Conservation (phyloP, 2,113 vertebrate species). For the Bubalus kerabau region DNA sequence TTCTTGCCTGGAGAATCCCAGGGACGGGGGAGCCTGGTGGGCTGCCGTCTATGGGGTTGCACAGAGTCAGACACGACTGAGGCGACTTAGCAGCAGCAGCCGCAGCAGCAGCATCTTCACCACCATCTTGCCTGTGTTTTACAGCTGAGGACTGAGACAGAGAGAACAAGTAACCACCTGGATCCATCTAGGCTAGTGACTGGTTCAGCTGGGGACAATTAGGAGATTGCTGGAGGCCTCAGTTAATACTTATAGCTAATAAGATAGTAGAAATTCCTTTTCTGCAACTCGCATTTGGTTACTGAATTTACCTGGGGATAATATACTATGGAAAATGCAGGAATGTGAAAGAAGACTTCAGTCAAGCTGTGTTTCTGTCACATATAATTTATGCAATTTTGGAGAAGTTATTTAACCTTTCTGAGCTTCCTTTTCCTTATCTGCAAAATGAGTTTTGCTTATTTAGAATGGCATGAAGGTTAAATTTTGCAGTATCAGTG, state of each 20-base stretch:
- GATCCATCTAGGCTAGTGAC: background rate
- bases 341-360: background rate
- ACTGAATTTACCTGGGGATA: background rate
- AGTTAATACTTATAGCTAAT: background rate
- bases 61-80: too few species aligned
- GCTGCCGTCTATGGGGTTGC: too few species aligned
- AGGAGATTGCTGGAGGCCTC: background rate
- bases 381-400: background rate
- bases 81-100: too few species aligned
- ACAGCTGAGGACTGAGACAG: background rate
- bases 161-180: background rate
- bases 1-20: too few species aligned
- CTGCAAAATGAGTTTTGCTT: background rate
- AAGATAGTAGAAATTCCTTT: background rate
- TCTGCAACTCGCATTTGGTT: background rate
- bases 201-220: background rate
- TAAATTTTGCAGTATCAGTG: background rate
- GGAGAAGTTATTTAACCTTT: background rate
- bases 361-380: background rate
- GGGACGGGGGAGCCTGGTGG: too few species aligned
- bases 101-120: background rate
- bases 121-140: background rate
- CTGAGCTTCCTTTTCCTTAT: background rate
- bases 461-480: background rate
- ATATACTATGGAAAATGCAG: background rate